A percentile compares a stretch with the other conserved stretches of the same genome.
Conservation (phyloP, 2,113 vertebrate species). For the Clarias macrocephalus region DNA sequence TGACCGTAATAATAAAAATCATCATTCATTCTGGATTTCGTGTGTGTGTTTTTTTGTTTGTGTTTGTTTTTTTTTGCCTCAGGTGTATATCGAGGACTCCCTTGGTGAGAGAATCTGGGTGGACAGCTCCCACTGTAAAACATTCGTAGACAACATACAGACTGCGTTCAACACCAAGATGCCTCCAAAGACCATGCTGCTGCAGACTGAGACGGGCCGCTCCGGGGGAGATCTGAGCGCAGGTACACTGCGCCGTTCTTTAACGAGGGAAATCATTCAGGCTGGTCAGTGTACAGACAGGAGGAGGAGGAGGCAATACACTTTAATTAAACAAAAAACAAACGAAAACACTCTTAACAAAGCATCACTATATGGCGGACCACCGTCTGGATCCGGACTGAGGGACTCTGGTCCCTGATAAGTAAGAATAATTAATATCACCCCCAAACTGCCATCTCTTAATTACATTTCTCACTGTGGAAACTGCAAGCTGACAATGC, state of each 20-base stretch:
- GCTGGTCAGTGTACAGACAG: neutral
- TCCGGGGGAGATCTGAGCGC: slow-evolving; percentile 90
- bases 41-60: neutral
- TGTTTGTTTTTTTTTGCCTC: neutral
- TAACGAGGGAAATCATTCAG: neutral
- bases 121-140: slow-evolving; percentile 95
- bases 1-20: neutral
- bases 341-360: no score
- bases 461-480: no score
- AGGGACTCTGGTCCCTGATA: no score
- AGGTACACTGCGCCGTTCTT: slow-evolving; percentile 73
- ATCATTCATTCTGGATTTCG: neutral
- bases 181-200: slow-evolving; percentile 92
- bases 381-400: no score
- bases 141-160: slow-evolving; percentile 95
- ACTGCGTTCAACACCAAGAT: slow-evolving; percentile 94
- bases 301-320: neutral
- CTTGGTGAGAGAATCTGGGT: slow-evolving; percentile 97
- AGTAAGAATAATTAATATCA: no score
- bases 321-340: no score
- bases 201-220: slow-evolving; percentile 86
- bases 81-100: slow-evolving; percentile 99
- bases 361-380: no score
- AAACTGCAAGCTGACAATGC: no score
- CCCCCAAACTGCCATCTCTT: no score